phyloP scores from a whole-genome alignment of 2,113 vertebrate species.

The Neolamprologus modestus region DNA sequence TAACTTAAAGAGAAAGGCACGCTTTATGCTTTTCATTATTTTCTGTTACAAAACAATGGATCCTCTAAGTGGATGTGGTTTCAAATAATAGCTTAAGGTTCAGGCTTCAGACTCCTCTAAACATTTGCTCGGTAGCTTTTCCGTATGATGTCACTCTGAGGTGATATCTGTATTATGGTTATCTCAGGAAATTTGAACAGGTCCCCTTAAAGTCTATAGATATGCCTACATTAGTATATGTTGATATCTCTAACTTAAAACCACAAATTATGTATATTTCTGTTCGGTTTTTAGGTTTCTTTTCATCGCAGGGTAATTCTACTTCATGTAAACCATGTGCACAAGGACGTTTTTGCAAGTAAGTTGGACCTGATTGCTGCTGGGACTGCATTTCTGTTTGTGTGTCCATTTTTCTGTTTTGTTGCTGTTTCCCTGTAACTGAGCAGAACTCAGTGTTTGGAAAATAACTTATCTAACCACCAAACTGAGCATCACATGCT shows the following conservation, averaged over 20 bases:
- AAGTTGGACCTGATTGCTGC: slow-evolving; percentile 24
- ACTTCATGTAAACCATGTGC: slow-evolving; percentile 73
- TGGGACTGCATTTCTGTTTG: not conserved
- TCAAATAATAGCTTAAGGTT: not conserved
- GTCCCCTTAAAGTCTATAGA: not conserved
- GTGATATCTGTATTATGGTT: not conserved
- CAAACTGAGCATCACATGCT: slow-evolving; percentile 45
- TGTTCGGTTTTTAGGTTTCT: slow-evolving; percentile 69
- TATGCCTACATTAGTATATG: not conserved
- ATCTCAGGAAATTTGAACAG: not conserved
- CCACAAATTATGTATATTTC: not conserved
- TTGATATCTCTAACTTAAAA: not conserved
- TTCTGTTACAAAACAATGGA: not conserved
- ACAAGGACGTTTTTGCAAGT: slow-evolving; percentile 82
- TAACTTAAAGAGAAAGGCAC: not conserved
- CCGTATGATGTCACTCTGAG: not conserved
- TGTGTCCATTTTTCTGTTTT: not conserved
- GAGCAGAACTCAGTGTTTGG: not conserved
- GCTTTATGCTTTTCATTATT: not conserved
- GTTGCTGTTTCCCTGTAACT: not conserved
- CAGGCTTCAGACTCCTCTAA: not conserved
- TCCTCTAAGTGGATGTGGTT: not conserved
- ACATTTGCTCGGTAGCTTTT: not conserved
- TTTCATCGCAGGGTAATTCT: slow-evolving; percentile 65
- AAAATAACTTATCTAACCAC: slow-evolving; percentile 16